Conservation (phyloP, 2,888 invertebrate species). For the Scaptomyza flava region DNA sequence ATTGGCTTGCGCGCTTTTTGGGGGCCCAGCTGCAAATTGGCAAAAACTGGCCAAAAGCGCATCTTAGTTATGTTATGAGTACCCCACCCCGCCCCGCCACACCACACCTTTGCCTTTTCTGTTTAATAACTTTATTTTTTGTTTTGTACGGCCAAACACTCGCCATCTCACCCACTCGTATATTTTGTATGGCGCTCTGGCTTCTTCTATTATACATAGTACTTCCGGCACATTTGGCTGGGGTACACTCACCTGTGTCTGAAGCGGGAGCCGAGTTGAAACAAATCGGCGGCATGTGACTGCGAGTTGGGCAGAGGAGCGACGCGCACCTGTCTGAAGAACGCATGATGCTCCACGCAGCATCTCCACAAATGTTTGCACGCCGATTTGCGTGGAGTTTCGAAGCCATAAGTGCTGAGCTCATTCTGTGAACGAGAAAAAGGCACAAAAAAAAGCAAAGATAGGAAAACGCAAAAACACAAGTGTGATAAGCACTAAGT, state of each 20-base stretch:
- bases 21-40: constrained; percentile 55
- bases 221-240: constrained; percentile 60
- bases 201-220: constrained; percentile 11
- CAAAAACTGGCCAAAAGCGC: constrained; percentile 40
- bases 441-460: constrained; percentile 1
- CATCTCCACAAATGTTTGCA: constrained; percentile 98
- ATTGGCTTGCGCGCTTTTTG: constrained; percentile 65
- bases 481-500: constrained; percentile 68
- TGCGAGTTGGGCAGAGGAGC: constrained; percentile 87
- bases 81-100: neutral
- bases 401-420: constrained; percentile 98
- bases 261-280: constrained; percentile 91
- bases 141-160: constrained; percentile 28
- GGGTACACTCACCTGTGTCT: constrained; percentile 88
- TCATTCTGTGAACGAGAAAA: constrained; percentile 88
- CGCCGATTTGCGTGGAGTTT: constrained; percentile 95
- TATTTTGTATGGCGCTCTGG: constrained; percentile 5
- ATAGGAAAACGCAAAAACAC: neutral
- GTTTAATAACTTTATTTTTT: constrained; percentile 57
- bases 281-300: constrained; percentile 89
- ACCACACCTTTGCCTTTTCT: neutral
- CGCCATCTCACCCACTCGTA: constrained; percentile 52
- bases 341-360: constrained; percentile 97
- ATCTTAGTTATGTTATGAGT: constrained; percentile 21
- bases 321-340: constrained; percentile 94